Conservation (phyloP, 2,113 vertebrate species). For the Glaucidium brasilianum region DNA sequence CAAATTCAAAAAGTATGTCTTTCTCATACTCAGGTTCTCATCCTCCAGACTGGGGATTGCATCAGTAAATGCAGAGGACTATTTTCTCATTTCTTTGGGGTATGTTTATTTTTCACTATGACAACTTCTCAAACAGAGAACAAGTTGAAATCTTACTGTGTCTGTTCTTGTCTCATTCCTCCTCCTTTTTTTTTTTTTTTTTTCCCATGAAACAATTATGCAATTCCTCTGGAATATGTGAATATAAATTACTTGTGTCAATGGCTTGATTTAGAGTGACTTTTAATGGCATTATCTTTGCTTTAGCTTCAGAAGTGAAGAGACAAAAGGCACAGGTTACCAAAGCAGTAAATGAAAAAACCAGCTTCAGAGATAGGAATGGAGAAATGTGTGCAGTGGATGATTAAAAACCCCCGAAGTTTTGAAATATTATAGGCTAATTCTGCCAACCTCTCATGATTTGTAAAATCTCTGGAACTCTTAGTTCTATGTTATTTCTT, state of each 20-base stretch:
- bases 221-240: background rate
- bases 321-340: background rate
- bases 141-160: background rate
- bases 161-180: background rate
- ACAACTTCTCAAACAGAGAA: slow-evolving; percentile 17
- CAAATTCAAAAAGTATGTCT: background rate
- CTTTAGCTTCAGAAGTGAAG: background rate
- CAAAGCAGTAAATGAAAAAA: background rate
- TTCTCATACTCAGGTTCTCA: background rate
- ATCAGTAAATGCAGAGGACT: background rate
- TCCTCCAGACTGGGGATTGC: background rate
- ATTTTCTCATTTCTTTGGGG: background rate
- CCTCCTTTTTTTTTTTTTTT: background rate
- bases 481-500: background rate
- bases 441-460: background rate
- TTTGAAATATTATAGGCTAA: background rate
- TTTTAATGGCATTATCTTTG: background rate
- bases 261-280: background rate
- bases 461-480: background rate
- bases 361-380: background rate
- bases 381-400: background rate
- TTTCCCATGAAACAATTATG: background rate
- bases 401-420: background rate
- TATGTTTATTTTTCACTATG: slow-evolving; percentile 12
- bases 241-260: background rate